Percentiles rank a stretch among this genome's conserved stretches.
Conservation (phyloP, 2,888 invertebrate genomes). For the Ophraella communa region DNA sequence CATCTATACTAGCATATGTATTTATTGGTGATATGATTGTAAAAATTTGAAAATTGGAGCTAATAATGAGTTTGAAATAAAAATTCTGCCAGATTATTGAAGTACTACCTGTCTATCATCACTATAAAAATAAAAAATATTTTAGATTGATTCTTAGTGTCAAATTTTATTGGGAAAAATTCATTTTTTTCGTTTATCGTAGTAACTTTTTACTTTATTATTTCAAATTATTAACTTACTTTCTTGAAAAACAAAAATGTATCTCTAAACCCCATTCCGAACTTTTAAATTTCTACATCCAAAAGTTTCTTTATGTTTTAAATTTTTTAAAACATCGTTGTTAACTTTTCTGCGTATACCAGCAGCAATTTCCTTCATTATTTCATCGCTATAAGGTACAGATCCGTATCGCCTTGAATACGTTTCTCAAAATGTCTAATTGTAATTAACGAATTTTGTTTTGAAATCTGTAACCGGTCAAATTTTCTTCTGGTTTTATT, state of each 20-base stretch:
- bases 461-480: too few species aligned
- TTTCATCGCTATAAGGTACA: neutral
- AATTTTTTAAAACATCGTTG: neutral
- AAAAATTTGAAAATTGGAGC: too few species aligned
- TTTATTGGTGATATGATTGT: too few species aligned
- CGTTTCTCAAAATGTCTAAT: neutral
- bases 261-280: neutral
- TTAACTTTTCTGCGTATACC: neutral
- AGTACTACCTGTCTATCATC: too few species aligned
- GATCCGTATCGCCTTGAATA: neutral
- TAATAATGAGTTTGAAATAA: too few species aligned
- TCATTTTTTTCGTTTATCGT: neutral
- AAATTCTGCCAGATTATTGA: too few species aligned
- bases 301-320: neutral
- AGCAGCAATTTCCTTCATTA: conserved; percentile 1
- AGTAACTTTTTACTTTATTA: neutral
- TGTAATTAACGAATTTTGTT: too few species aligned
- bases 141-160: neutral
- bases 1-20: too few species aligned
- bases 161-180: neutral
- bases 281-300: neutral
- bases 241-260: neutral
- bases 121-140: too few species aligned
- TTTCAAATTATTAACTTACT: neutral
- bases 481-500: too few species aligned